phyloP scores from a whole-genome alignment of 2,888 invertebrate genomes.

The Dione juno region DNA sequence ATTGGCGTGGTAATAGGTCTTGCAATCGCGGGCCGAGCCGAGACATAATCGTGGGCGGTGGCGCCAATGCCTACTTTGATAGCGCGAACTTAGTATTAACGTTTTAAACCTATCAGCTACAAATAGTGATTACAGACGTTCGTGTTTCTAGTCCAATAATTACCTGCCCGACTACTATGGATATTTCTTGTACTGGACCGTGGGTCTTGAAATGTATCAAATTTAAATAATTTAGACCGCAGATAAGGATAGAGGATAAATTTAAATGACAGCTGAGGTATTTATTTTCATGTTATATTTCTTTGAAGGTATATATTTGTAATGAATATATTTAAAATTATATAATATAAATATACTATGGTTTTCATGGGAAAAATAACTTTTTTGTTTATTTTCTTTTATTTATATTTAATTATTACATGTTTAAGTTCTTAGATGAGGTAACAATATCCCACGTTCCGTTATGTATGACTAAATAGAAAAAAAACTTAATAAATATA shows the following conservation, averaged over 20 bases:
- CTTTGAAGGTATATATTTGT: not conserved
- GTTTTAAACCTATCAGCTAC: slow-evolving; percentile 58
- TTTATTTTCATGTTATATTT: not conserved
- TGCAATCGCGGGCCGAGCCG: slow-evolving; percentile 50
- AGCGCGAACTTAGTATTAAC: slow-evolving; percentile 54
- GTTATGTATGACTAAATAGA: too few species aligned
- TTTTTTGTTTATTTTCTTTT: too few species aligned
- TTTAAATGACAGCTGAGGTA: slow-evolving; percentile 4
- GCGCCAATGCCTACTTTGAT: slow-evolving; percentile 56
- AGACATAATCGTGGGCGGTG: slow-evolving; percentile 56
- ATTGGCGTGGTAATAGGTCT: slow-evolving; percentile 51
- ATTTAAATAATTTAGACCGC: slow-evolving; percentile 39
- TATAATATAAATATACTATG: too few species aligned
- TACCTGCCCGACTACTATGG: slow-evolving; percentile 51
- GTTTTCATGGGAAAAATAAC: too few species aligned
- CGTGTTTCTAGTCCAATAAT: slow-evolving; percentile 67
- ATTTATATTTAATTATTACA: too few species aligned
- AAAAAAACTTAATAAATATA: too few species aligned
- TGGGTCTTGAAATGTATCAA: slow-evolving; percentile 41
- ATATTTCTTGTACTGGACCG: slow-evolving; percentile 43
- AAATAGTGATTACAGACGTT: slow-evolving; percentile 64
- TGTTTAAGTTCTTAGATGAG: too few species aligned
- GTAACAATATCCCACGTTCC: too few species aligned
- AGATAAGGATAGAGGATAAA: slow-evolving; percentile 10
- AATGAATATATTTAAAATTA: not conserved